A percentile compares a stretch with the other conserved stretches of the same genome.
Conservation (phyloP, 2,888 invertebrate genomes). For the Nephrotoma flavescens region DNA sequence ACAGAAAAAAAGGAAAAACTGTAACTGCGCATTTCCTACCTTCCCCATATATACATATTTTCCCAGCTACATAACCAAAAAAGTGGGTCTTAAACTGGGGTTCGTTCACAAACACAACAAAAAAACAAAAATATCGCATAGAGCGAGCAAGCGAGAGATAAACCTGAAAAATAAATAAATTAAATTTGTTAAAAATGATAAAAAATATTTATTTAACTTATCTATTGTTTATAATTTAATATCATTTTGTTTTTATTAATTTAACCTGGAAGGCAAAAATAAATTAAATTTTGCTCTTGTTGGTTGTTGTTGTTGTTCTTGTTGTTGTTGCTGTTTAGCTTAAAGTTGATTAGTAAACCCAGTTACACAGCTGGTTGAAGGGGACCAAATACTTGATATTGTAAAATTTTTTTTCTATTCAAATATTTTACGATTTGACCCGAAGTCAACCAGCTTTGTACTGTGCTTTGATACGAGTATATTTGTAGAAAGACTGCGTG, state of each 20-base stretch:
- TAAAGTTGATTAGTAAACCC: neutral
- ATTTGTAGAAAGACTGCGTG: neutral
- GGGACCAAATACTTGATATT: slow-evolving; percentile 48
- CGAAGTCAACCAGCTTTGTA: slow-evolving; percentile 52
- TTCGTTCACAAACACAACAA: neutral
- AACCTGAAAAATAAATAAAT: neutral
- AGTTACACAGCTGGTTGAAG: slow-evolving; percentile 54
- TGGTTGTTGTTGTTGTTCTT: slow-evolving; percentile 20
- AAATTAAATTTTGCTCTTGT: neutral
- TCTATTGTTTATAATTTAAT: neutral
- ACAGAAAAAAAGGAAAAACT: neutral
- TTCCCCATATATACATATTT: neutral
- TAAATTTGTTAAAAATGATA: neutral
- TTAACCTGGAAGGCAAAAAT: neutral
- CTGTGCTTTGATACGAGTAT: slow-evolving; percentile 28
- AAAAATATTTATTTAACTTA: neutral
- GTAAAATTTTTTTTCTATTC: slow-evolving; percentile 15
- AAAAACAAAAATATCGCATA: neutral
- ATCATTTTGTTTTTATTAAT: neutral
- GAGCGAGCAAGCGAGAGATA: neutral
- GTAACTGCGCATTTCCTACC: neutral
- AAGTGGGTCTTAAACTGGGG: neutral
- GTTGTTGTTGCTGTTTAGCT: slow-evolving; percentile 29
- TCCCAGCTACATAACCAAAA: neutral
- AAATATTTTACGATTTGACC: slow-evolving; percentile 39